These are phyloP conservation scores for Platycheirus rosarum DNA, from an alignment of 2,888 invertebrate species.

Conservation along the genomic window DNA sequence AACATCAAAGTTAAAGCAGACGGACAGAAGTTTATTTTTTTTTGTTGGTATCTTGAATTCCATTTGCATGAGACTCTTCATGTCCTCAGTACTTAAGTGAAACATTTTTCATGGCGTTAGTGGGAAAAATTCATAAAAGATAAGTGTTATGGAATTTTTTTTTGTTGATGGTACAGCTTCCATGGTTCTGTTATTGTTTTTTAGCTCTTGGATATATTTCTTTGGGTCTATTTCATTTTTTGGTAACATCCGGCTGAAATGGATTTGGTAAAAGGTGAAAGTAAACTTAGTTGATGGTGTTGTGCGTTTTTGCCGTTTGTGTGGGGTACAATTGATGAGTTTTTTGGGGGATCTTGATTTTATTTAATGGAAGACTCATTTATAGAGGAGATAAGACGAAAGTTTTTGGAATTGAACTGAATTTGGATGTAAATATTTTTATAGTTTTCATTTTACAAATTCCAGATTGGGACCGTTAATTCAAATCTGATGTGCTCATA, in stretches of 20 bases:
- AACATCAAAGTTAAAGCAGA: constrained; percentile 73
- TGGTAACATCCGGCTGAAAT: constrained; percentile 59
- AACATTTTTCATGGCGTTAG: constrained; percentile 72
- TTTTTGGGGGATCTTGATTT: constrained; percentile 40
- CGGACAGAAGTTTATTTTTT: constrained; percentile 20
- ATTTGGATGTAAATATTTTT: too few species aligned
- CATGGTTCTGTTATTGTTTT: constrained; percentile 1
- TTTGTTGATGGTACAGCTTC: not conserved
- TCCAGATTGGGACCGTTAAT: too few species aligned
- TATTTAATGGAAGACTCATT: constrained; percentile 46
- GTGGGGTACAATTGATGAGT: constrained; percentile 56
- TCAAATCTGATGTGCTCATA: too few species aligned
- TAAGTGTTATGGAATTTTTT: constrained; percentile 70
- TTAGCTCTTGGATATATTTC: constrained; percentile 19
- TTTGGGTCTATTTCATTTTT: constrained; percentile 34
- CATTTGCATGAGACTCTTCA: constrained; percentile 51
- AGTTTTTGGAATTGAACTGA: constrained; percentile 61
- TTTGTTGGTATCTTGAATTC: too few species aligned
- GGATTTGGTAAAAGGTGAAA: constrained; percentile 34
- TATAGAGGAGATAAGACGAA: constrained; percentile 55
- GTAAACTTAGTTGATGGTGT: not conserved
- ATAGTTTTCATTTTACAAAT: too few species aligned
- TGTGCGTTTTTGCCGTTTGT: constrained; percentile 23
- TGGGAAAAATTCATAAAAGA: constrained; percentile 74
- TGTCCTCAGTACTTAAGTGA: constrained; percentile 22